A percentile compares a stretch with the other conserved stretches of the same genome.
These are phyloP conservation scores for Zosterops japonicus DNA, from an alignment of 2,113 vertebrate species.

Conservation along the genomic window DNA sequence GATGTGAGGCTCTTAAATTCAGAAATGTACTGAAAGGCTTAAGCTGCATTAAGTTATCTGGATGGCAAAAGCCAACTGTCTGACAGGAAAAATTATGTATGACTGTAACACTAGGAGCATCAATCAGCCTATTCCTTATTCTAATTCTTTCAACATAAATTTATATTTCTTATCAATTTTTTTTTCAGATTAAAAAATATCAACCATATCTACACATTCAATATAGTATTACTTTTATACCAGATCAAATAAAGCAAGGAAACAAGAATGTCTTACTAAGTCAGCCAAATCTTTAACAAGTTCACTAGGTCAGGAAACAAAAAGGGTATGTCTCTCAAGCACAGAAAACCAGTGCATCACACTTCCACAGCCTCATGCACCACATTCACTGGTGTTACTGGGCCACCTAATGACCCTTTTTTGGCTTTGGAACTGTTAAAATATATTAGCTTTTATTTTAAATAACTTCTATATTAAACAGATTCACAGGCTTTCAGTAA, in stretches of 20 bases:
- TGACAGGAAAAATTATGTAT: not conserved
- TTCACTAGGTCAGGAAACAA: not conserved
- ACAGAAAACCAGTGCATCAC: rapidly evolving
- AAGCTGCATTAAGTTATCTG: not conserved
- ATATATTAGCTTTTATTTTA: not conserved
- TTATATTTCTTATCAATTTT: not conserved
- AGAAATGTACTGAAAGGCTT: not conserved
- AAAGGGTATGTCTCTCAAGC: not conserved
- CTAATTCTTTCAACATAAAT: not conserved
- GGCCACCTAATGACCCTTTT: not conserved
- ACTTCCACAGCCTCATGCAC: not conserved
- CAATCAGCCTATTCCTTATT: not conserved
- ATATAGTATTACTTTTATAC: not conserved
- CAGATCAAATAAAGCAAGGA: not conserved
- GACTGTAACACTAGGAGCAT: not conserved
- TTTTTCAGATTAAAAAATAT: not conserved
- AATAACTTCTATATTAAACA: not conserved
- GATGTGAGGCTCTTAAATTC: not conserved
- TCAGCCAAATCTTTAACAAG: not conserved
- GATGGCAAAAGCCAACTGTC: not conserved
- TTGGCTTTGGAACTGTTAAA: not conserved
- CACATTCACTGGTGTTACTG: not conserved
- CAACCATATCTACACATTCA: not conserved
- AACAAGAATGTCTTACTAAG: not conserved
- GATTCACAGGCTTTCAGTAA: not conserved